Percentiles rank a stretch among this genome's conserved stretches.
These are phyloP conservation scores for Tragopan temminckii DNA, from an alignment of 2,797 vertebrate genomes.

Conservation along the genomic window DNA sequence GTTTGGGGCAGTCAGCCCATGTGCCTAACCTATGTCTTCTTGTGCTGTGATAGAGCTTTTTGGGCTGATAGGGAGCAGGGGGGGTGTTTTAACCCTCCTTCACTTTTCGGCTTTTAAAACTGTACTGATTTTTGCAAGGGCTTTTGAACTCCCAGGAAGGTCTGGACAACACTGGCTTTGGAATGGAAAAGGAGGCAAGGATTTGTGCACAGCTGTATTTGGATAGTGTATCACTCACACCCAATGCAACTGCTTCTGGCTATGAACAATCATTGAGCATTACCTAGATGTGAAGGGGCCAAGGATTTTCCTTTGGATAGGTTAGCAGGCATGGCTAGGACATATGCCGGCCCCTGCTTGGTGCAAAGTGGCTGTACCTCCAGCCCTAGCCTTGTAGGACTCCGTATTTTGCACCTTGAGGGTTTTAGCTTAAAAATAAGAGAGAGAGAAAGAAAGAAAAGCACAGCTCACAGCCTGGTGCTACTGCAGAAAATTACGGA, in stretches of 20 bases:
- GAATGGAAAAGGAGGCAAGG: not conserved
- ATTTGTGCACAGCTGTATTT: not conserved
- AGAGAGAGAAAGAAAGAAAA: rapidly evolving
- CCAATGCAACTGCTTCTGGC: not conserved
- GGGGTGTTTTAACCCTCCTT: not conserved
- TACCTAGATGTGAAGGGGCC: not conserved
- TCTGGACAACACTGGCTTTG: not conserved
- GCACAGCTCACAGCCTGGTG: not conserved
- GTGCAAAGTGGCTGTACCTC: not conserved
- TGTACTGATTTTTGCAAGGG: not conserved
- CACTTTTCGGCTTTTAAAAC: not conserved
- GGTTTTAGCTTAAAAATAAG: not conserved
- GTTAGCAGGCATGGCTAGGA: not conserved
- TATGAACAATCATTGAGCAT: not conserved
- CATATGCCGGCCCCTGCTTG: not conserved
- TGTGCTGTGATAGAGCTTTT: rapidly evolving
- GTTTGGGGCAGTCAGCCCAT: conserved; percentile 77
- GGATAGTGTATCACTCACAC: not conserved
- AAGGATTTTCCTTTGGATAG: not conserved
- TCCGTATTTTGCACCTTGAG: not conserved
- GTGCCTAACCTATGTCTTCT: not conserved
- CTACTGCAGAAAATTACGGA: not conserved
- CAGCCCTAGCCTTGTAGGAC: not conserved
- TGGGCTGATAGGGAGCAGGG: not conserved
- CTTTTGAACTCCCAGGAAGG: not conserved